phyloP scores from a whole-genome alignment of 2,888 invertebrate species.

The Luperina nickerlii region DNA sequence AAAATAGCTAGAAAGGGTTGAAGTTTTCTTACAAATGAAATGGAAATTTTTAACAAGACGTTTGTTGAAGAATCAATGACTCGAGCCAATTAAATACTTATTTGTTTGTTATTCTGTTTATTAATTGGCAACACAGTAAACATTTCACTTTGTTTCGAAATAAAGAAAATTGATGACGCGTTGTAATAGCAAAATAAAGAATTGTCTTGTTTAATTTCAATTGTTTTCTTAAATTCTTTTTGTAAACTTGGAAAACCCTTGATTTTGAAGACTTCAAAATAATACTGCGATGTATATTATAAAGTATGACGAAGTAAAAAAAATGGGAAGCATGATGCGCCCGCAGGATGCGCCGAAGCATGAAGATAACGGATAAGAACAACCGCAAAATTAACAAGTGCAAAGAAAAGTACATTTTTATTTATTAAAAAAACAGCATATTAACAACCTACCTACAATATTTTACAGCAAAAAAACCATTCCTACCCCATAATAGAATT shows the following conservation, averaged over 20 bases:
- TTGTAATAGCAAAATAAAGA: conserved; percentile 36
- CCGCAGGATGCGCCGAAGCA: neutral
- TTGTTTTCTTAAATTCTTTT: conserved; percentile 1
- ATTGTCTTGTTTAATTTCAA: neutral
- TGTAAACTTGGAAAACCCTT: neutral
- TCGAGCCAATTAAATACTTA: conserved; percentile 81
- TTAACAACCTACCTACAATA: conserved; percentile 8
- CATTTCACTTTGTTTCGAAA: conserved; percentile 28
- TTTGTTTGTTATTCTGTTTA: conserved; percentile 70
- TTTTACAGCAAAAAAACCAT: conserved; percentile 37
- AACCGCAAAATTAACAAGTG: conserved; percentile 9
- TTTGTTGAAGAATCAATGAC: conserved; percentile 75
- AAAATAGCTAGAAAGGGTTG: conserved; percentile 79
- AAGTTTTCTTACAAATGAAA: conserved; percentile 85
- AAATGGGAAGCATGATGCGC: neutral
- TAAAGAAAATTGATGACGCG: conserved; percentile 51
- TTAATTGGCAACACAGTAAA: conserved; percentile 64
- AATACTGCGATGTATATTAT: neutral
- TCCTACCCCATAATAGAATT: conserved; percentile 25
- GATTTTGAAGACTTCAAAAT: neutral
- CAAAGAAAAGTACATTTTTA: neutral
- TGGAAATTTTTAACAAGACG: conserved; percentile 89
- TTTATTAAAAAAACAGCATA: neutral
- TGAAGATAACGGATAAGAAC: conserved; percentile 21
- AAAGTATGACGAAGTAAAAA: neutral